Conservation (phyloP, 2,113 vertebrate species). For the Leptobrachium leishanense region DNA sequence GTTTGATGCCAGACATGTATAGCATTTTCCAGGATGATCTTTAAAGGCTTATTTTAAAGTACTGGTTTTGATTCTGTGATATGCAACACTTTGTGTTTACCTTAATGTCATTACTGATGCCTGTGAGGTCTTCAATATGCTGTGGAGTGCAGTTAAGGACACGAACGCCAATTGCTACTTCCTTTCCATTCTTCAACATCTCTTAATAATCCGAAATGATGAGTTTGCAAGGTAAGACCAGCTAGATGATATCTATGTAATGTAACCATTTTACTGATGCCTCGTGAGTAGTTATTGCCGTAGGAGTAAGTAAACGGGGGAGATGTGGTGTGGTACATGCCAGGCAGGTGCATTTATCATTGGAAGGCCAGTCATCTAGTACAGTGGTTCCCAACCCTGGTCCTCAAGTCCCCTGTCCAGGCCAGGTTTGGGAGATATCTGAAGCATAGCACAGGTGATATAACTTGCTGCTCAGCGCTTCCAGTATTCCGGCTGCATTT, state of each 20-base stretch:
- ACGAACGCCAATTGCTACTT: slow-evolving; percentile 84
- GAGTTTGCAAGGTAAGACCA: slow-evolving; percentile 86
- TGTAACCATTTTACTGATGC: too few species aligned
- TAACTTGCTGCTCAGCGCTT: too few species aligned
- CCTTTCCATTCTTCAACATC: slow-evolving; percentile 94
- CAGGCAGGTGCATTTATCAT: too few species aligned
- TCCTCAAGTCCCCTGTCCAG: too few species aligned
- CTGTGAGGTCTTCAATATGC: slow-evolving; percentile 85
- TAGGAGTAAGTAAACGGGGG: too few species aligned
- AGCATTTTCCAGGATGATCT: not conserved
- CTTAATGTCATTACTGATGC: slow-evolving; percentile 91
- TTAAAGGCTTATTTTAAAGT: not conserved
- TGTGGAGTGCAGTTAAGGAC: slow-evolving; percentile 87
- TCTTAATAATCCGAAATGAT: slow-evolving; percentile 91
- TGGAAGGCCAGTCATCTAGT: too few species aligned
- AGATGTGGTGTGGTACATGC: too few species aligned
- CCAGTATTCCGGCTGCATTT: too few species aligned
- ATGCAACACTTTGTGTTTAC: slow-evolving; percentile 50
- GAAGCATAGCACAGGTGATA: too few species aligned
- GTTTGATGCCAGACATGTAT: not conserved
- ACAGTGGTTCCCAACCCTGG: too few species aligned
- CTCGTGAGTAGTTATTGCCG: too few species aligned
- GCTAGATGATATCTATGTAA: not conserved
- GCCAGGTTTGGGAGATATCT: too few species aligned
- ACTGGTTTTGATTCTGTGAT: not conserved